These are phyloP conservation scores for Fundulus diaphanus DNA, from an alignment of 2,797 vertebrate genomes.

Conservation along the genomic window DNA sequence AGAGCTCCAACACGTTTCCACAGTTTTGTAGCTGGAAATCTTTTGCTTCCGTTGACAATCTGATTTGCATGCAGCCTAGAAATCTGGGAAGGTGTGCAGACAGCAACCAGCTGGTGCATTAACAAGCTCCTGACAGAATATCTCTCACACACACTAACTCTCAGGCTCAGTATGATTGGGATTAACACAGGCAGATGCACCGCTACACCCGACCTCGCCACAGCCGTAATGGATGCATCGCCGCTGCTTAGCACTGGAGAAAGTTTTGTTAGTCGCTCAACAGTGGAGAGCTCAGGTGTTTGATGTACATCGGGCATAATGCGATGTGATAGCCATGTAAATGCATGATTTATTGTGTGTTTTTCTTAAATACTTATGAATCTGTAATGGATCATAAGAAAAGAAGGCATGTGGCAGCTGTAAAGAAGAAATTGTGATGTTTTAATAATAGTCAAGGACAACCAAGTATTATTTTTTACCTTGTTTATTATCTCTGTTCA, in stretches of 20 bases:
- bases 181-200: conserved; percentile 71
- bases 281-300: conserved; percentile 56
- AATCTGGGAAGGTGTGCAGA: conserved; percentile 68
- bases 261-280: conserved; percentile 52
- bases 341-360: conserved; percentile 11
- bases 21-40: conserved; percentile 18
- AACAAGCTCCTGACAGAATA: conserved; percentile 74
- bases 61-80: conserved; percentile 71
- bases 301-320: conserved; percentile 44
- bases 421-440: conserved; percentile 23
- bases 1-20: conserved; percentile 13
- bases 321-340: conserved; percentile 34
- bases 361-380: conserved; percentile 11
- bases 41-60: conserved; percentile 61
- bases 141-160: conserved; percentile 29
- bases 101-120: conserved; percentile 77
- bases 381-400: conserved; percentile 3
- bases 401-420: conserved; percentile 18
- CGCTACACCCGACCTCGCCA: conserved; percentile 32
- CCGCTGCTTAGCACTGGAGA: conserved; percentile 38
- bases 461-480: conserved; percentile 22
- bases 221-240: conserved; percentile 48
- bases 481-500: conserved; percentile 46
- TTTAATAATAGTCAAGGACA: conserved; percentile 55
- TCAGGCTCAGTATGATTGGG: conserved; percentile 47